Evolutionary conservation across 2,888 invertebrate species (phyloP).

Genomic region (Uropetala carovei): DNA sequence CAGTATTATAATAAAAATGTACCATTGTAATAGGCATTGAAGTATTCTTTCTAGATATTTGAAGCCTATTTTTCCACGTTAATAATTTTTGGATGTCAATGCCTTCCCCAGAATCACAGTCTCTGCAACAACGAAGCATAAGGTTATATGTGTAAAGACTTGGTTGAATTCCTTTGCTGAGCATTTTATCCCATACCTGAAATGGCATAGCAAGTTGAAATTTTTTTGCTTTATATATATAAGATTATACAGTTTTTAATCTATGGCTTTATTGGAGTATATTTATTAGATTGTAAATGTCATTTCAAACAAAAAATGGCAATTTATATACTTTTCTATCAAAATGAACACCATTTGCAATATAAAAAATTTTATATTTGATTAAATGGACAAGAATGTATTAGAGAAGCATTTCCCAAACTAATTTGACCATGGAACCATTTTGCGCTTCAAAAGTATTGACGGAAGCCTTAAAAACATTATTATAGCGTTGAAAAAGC

Average conservation of each 20-base stretch:
- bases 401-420: too few relatives aligned
- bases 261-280: constrained; percentile 16
- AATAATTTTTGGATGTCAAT: constrained; percentile 24
- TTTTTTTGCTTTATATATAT: constrained; percentile 21
- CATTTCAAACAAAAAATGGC: background rate
- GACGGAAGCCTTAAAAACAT: too few relatives aligned
- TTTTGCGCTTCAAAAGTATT: too few relatives aligned
- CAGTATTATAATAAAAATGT: background rate
- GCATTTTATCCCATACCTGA: constrained; percentile 90
- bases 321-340: too few relatives aligned
- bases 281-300: background rate
- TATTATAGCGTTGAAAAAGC: too few relatives aligned
- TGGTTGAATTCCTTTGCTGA: constrained; percentile 81
- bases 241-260: background rate
- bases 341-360: too few relatives aligned
- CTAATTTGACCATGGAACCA: too few relatives aligned
- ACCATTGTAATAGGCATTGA: background rate
- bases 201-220: constrained; percentile 59
- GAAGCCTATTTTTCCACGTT: background rate
- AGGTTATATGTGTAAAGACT: constrained; percentile 87
- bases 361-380: too few relatives aligned
- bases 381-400: too few relatives aligned
- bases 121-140: constrained; percentile 86
- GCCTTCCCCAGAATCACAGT: constrained; percentile 86
- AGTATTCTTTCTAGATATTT: background rate